These are phyloP conservation scores for Orchesellides sinensis DNA, from an alignment of 2,888 invertebrate genomes.

Conservation along the genomic window DNA sequence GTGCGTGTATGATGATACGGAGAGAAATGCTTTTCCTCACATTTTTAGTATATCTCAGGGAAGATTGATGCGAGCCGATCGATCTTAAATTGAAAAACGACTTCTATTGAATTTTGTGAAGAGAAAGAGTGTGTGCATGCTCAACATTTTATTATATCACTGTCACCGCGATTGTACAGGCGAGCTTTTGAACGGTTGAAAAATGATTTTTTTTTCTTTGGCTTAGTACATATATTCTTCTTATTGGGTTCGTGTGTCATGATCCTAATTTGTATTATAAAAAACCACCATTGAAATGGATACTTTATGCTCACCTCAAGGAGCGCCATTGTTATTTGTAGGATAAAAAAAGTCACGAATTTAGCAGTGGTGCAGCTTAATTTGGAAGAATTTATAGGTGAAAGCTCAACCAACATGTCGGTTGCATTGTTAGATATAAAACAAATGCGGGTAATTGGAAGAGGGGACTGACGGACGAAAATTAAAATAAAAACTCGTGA, in stretches of 20 bases:
- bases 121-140: slow-evolving; percentile 45
- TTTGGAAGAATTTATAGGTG: slow-evolving; percentile 6
- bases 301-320: no score
- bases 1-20: not conserved
- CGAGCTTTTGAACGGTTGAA: slow-evolving; percentile 2
- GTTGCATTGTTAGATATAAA: not conserved
- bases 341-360: not conserved
- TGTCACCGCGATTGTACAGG: slow-evolving; percentile 49
- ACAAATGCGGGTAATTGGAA: slow-evolving; percentile 14
- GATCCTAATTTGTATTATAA: slow-evolving; percentile 51
- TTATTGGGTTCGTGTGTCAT: slow-evolving; percentile 14
- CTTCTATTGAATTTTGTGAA: slow-evolving; percentile 44
- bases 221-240: no score
- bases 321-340: slow-evolving; percentile 29
- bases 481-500: not conserved
- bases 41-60: not conserved
- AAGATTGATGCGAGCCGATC: slow-evolving; percentile 54
- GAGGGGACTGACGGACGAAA: not conserved
- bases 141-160: slow-evolving; percentile 52
- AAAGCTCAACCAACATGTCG: not conserved
- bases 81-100: slow-evolving; percentile 61
- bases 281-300: not conserved
- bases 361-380: not conserved
- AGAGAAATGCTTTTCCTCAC: not conserved
- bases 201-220: not conserved